Percentiles rank a stretch among this genome's conserved stretches.
These are phyloP conservation scores for Herpetotheres cachinnans DNA, from an alignment of 2,113 vertebrate genomes.

Conservation along the genomic window DNA sequence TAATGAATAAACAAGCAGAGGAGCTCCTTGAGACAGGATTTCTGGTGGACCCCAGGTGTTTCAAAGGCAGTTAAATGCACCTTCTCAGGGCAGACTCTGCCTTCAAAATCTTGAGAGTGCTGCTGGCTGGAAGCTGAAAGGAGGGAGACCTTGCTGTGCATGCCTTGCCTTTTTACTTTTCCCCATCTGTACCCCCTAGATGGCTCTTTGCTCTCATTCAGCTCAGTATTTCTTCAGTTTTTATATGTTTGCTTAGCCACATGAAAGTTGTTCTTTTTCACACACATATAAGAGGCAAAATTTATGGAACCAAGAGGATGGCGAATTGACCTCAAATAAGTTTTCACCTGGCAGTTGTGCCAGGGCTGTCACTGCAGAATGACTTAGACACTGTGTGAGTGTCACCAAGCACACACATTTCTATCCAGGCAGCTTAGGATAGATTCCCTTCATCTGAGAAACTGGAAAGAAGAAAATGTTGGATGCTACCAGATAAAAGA, in stretches of 20 bases:
- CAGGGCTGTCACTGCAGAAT: background rate
- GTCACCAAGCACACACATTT: background rate
- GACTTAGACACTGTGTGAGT: background rate
- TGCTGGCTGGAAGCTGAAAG: background rate
- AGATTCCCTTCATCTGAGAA: background rate
- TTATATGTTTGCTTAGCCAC: background rate
- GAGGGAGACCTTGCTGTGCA: background rate
- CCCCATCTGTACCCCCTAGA: background rate
- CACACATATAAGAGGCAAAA: background rate
- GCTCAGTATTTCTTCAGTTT: background rate
- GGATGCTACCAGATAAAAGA: background rate
- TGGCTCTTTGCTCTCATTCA: background rate
- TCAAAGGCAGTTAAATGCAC: background rate
- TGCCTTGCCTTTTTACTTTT: background rate
- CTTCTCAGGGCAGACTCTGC: background rate
- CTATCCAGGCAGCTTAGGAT: background rate
- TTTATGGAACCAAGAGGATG: background rate
- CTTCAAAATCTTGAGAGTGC: background rate
- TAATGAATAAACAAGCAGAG: background rate
- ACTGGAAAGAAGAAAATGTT: background rate
- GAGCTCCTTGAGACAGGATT: background rate
- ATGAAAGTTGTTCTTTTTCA: background rate
- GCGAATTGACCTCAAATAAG: background rate
- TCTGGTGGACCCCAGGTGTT: background rate
- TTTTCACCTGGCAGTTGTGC: background rate